Evolutionary conservation across 1,140 invertebrate species (phyloP).

Genomic region (Trichomalopsis sarcophagae): DNA sequence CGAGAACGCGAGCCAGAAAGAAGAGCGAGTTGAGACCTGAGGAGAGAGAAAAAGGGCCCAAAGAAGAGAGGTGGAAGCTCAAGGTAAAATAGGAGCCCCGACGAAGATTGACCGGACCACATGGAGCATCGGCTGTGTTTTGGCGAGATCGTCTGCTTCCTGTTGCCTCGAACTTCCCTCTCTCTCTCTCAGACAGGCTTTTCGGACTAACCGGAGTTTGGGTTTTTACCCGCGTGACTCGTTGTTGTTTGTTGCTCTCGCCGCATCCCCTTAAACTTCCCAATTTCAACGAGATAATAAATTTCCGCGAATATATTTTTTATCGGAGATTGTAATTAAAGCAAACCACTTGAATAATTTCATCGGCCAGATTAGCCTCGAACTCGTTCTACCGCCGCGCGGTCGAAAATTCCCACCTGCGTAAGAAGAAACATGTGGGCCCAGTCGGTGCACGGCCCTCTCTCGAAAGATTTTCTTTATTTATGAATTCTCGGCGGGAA

Average conservation of each 20-base stretch:
- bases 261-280: neutral
- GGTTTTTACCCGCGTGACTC: neutral
- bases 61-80: conserved; percentile 27
- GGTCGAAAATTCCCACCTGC: neutral
- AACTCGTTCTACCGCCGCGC: neutral
- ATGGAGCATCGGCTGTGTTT: conserved; percentile 39
- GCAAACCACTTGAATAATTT: neutral
- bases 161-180: neutral
- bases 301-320: neutral
- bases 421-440: neutral
- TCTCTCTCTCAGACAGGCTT: neutral
- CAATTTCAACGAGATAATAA: neutral
- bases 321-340: neutral
- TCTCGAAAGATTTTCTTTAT: conserved; percentile 37
- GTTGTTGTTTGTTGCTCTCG: neutral
- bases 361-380: neutral
- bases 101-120: conserved; percentile 50
- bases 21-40: neutral
- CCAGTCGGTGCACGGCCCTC: neutral
- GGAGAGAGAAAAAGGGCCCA: conserved; percentile 38
- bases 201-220: neutral
- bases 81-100: conserved; percentile 36
- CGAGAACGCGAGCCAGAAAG: neutral
- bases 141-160: neutral
- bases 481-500: conserved; percentile 47